Evolutionary conservation across 2,888 invertebrate genomes (phyloP).

Genomic region (Habrosyne pyritoides): DNA sequence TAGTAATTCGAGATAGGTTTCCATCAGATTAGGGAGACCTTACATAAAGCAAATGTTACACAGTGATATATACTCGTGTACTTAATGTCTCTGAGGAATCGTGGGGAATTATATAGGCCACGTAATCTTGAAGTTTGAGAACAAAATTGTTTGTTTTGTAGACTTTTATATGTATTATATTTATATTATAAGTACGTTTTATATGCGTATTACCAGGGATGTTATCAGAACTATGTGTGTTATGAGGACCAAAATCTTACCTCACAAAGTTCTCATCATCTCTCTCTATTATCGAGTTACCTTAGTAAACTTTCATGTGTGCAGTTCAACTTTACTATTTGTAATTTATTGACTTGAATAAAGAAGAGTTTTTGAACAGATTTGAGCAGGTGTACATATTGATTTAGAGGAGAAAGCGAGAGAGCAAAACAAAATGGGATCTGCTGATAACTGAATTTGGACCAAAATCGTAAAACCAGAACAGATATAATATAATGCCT

Average conservation of each 20-base stretch:
- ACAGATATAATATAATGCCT: background rate
- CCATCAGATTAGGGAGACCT: constrained; percentile 12
- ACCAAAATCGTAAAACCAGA: background rate
- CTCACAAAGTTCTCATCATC: too few relatives aligned
- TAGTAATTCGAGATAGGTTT: constrained; percentile 9
- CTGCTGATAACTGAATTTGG: background rate
- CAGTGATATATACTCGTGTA: background rate
- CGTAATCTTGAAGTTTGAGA: background rate
- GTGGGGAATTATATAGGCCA: background rate
- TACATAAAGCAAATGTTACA: background rate
- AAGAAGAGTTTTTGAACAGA: too few relatives aligned
- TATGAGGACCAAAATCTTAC: too few relatives aligned
- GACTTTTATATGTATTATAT: background rate
- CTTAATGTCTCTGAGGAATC: background rate
- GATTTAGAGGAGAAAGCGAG: too few relatives aligned
- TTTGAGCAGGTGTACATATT: too few relatives aligned
- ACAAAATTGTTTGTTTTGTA: background rate
- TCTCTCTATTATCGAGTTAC: too few relatives aligned
- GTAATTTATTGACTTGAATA: too few relatives aligned
- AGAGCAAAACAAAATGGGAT: background rate
- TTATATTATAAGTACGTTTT: too few relatives aligned
- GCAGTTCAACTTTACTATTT: too few relatives aligned
- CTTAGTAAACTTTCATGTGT: too few relatives aligned
- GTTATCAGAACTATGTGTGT: too few relatives aligned
- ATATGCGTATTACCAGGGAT: too few relatives aligned